Base-by-base conservation (phyloP, 35 echinoderm and acorn worm genomes). In the Chiridota heheva region DNA sequence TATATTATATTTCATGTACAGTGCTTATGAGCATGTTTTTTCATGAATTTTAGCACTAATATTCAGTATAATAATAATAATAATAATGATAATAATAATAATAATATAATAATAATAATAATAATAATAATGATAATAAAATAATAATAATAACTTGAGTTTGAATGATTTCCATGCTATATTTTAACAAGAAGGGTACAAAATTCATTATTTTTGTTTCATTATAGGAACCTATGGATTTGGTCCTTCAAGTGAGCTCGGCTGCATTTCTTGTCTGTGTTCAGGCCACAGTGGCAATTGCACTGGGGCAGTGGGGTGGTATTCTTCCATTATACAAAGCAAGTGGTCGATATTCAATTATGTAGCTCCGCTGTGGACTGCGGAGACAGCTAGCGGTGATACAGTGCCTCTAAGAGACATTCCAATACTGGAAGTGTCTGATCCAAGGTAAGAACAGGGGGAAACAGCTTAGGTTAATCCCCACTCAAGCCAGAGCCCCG, bases 291-390 rank as follows among this genome's bases (percentile, higher is more conserved):
- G 64, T 7, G 43, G 44, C 25, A 87, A 92, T 75, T 98, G 95
- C 45, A 85, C 64, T 36, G 72, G 61, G 58, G 84, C 95, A 18
- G 34, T 29, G 0, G 80, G 67, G 25, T 98, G 85, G 85, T 80
- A 59, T 42, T 22, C 66, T 34, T 73, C 49, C 31, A 58, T 40
- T 3, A 7, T 92, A 2, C 43, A 42, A 13, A 98, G 88, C 47
- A 60, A 76, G 29, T 98, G 85, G 79, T 86, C 95, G 2, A 62
- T 98, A 36, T 76, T 91, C 12, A 69, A 74, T 49, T 63, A 59
- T 45, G 95, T 67, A 26, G 80, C 86, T 2, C 85, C 90, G 20
- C 48, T 86, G 27, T 98, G 95, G 95, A 98, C 84, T 16, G 95
- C 84, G 18, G 42, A 43, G 18, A 79, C 53, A 16, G 74, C 37